Conservation (phyloP, 2,797 vertebrate species). For the Clarias fuscus region DNA sequence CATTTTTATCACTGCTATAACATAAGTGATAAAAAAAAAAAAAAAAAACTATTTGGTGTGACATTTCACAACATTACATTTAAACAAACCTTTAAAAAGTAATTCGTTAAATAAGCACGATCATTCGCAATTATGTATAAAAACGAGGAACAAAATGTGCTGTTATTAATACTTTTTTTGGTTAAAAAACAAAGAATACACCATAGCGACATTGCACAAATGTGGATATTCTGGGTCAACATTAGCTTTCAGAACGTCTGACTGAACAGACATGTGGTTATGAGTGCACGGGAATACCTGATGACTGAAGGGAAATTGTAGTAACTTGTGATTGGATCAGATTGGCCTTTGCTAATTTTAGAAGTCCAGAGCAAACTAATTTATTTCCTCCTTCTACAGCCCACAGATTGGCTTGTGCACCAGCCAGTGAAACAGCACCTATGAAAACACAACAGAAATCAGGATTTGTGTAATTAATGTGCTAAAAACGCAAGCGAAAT, state of each 20-base stretch:
- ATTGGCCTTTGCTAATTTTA: slow-evolving; percentile 89
- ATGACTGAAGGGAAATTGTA: slow-evolving; percentile 77
- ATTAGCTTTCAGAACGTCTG: neutral
- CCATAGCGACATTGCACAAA: neutral
- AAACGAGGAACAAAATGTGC: neutral
- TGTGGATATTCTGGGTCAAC: neutral
- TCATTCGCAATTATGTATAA: neutral
- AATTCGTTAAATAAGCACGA: neutral
- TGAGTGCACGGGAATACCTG: slow-evolving; percentile 69
- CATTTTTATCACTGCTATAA: neutral
- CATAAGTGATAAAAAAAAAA: neutral
- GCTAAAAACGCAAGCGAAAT: neutral
- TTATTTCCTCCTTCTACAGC: slow-evolving; percentile 97
- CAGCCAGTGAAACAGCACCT: slow-evolving; percentile 94
- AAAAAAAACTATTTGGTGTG: neutral
- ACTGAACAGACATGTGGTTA: neutral
- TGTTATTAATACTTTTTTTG: too few species aligned
- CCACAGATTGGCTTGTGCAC: slow-evolving; percentile 93
- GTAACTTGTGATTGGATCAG: slow-evolving; percentile 84
- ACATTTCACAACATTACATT: neutral
- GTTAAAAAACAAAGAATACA: too few species aligned
- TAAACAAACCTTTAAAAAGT: neutral
- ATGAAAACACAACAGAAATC: slow-evolving; percentile 45
- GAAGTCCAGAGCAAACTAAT: slow-evolving; percentile 88
- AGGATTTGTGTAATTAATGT: neutral